These are phyloP conservation scores for Campoletis raptor DNA, from an alignment of 2,888 invertebrate genomes.

Conservation along the genomic window DNA sequence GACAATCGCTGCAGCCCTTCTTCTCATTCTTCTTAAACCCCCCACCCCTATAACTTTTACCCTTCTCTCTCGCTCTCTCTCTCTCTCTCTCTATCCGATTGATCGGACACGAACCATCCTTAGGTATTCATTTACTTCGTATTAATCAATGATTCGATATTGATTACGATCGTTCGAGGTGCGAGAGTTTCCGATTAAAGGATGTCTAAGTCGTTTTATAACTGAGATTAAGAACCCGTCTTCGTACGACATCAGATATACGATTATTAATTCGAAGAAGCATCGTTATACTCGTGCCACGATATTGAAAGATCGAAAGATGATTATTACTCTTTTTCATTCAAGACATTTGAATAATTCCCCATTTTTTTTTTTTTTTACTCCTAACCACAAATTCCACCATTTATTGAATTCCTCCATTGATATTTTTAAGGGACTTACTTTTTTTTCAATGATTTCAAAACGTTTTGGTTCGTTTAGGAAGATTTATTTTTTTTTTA, in stretches of 20 bases:
- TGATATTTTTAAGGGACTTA: not conserved
- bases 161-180: slow-evolving; percentile 77
- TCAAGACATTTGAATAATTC: not conserved
- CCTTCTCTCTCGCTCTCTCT: not conserved
- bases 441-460: too few relatives aligned
- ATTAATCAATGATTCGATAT: slow-evolving; percentile 83
- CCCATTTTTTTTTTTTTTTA: too few relatives aligned
- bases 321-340: not conserved
- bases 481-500: too few relatives aligned
- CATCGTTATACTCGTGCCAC: slow-evolving; percentile 16
- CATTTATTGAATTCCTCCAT: not conserved
- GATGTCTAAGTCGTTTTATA: slow-evolving; percentile 48
- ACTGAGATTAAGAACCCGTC: slow-evolving; percentile 42
- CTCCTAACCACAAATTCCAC: not conserved
- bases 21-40: slow-evolving; percentile 50
- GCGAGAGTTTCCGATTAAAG: slow-evolving; percentile 47
- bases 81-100: slow-evolving; percentile 17
- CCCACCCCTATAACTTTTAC: not conserved
- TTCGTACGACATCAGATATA: slow-evolving; percentile 53
- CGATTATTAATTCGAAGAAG: slow-evolving; percentile 51
- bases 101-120: slow-evolving; percentile 77
- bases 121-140: slow-evolving; percentile 83
- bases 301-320: slow-evolving; percentile 45
- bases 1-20: slow-evolving; percentile 55
- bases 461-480: too few relatives aligned